These are phyloP conservation scores for Gasterosteus aculeatus DNA, from an alignment of 2,113 vertebrate species.

Conservation along the genomic window DNA sequence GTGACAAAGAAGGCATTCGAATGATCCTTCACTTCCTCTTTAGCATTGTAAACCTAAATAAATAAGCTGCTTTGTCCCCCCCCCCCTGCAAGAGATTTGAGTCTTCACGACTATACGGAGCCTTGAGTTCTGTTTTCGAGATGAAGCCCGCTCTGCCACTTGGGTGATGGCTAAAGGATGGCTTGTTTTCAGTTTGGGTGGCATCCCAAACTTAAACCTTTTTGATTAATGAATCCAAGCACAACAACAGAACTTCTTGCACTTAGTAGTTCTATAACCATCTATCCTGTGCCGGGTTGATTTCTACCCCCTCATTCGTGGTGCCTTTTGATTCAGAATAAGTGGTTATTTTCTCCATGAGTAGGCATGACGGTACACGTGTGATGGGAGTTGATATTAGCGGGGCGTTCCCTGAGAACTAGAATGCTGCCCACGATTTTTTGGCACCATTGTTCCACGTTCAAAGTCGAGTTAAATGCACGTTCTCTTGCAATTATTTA, in stretches of 20 bases:
- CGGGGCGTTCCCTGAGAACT: neutral
- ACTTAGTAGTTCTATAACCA: neutral
- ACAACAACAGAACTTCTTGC: neutral
- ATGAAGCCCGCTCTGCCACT: neutral
- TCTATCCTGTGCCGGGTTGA: neutral
- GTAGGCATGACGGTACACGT: neutral
- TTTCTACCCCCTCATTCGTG: neutral
- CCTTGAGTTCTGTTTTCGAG: neutral
- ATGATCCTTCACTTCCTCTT: neutral
- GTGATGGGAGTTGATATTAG: neutral
- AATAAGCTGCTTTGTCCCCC: neutral
- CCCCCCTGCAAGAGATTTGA: neutral
- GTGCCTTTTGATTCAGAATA: neutral
- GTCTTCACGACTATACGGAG: neutral
- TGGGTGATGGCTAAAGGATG: too few species aligned
- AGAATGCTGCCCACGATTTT: neutral
- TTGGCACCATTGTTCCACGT: neutral
- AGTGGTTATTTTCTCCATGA: neutral
- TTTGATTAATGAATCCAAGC: neutral
- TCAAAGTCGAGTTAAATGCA: neutral
- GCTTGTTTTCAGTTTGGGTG: neutral
- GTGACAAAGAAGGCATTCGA: neutral
- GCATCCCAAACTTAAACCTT: neutral
- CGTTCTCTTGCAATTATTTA: neutral
- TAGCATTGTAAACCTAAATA: neutral